Base-by-base conservation (phyloP, 1,140 invertebrate species). In the Drosophila dunni region DNA sequence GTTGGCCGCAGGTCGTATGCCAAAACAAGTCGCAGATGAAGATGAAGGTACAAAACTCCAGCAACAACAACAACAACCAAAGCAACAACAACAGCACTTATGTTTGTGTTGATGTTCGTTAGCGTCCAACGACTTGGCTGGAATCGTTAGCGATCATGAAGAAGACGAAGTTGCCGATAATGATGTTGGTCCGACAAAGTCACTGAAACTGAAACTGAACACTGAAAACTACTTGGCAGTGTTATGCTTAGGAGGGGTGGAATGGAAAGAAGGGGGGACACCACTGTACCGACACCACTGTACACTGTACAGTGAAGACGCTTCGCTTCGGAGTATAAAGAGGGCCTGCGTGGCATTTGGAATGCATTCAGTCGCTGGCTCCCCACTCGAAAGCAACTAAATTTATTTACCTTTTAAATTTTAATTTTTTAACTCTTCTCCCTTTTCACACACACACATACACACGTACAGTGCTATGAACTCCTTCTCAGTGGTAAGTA, bases 401-500 rank as follows among this genome's bases (percentile, higher is more conserved):
- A 92, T 91, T 88, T 79, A 82, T 29, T 29, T 29, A 29, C 24
- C 70, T 79, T 78, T 74, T 77, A 80, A 75, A 83, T 88, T 92
- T 90, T 80, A 91, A 81, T 89, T 74, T 89, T 74, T 91, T 81
- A 84, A 79, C 78, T 81, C 80, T 78, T 91, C 74, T 81, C 75
- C 90, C 89, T 79, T 29, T 29, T 29, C 24, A 29, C 24, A 29
- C 24, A 29, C 81, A 83, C 83, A 80, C 67, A 77, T 69, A 81
- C 81, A 80, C 81, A 80, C 75, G 91, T 78, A 90, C 86, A 83
- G 78, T 75, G 91, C 82, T 82, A 92, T 92, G 91, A 92, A 92
- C 90, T 92, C 90, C 91, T 92, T 92, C 88, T 86, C 92, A 89
- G 90, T 91, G 91, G 91, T 92, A 92, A 92, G 91, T 92, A 77